phyloP scores from a whole-genome alignment of 2,113 vertebrate species.

The Donacobius atricapilla region DNA sequence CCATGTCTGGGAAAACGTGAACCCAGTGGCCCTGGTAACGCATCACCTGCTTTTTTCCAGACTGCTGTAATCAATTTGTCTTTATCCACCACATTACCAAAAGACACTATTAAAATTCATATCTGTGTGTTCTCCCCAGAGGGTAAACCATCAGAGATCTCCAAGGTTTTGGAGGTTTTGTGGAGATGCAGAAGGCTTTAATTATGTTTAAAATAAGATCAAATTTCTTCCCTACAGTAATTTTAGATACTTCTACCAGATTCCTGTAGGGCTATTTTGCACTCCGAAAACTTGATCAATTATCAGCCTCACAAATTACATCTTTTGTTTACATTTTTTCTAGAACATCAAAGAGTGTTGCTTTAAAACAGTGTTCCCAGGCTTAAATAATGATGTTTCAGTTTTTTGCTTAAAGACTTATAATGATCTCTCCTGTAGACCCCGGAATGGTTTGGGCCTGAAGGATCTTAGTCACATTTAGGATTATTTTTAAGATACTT shows the following conservation, averaged over 20 bases:
- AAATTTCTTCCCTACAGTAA: conserved; percentile 48
- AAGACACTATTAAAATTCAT: conserved; percentile 59
- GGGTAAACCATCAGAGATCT: conserved; percentile 54
- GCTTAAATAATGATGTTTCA: conserved; percentile 7
- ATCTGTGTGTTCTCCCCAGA: conserved; percentile 56
- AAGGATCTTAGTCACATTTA: background rate
- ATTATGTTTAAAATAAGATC: conserved; percentile 49
- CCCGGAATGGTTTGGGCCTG: background rate
- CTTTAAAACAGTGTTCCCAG: background rate
- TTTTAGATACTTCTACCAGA: conserved; percentile 39
- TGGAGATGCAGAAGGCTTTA: conserved; percentile 50
- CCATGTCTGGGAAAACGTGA: conserved; percentile 52
- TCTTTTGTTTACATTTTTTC: conserved; percentile 39
- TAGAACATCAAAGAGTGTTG: conserved; percentile 7
- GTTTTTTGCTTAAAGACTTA: background rate
- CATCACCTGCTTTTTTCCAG: conserved; percentile 56
- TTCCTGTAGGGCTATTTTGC: conserved; percentile 41
- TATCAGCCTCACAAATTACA: conserved; percentile 15
- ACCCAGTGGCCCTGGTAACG: conserved; percentile 36
- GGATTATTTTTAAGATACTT: background rate
- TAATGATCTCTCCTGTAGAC: background rate
- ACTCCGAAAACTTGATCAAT: conserved; percentile 44
- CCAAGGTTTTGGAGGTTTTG: conserved; percentile 31
- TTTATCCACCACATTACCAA: conserved; percentile 58
- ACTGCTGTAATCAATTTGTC: conserved; percentile 64